Base-by-base conservation (phyloP, 2,797 vertebrate genomes). In the Chrysocyon brachyurus region DNA sequence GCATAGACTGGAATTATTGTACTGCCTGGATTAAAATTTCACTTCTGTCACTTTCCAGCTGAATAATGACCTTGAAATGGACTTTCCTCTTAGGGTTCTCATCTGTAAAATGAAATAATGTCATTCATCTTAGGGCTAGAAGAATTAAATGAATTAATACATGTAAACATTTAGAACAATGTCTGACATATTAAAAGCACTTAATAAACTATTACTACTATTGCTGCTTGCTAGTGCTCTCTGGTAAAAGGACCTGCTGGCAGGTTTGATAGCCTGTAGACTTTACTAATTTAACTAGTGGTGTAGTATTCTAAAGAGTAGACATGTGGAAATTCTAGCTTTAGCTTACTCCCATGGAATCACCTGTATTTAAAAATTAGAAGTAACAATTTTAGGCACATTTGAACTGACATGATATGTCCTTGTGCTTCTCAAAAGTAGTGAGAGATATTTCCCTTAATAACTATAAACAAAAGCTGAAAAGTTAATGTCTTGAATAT, bases 351-450 rank as follows among this genome's bases (percentile, higher is more conserved):
- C 54, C 70, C 59, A 63, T 77, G 46, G 49, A 19, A 5, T 83
- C 54, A 75, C 64, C 40, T 88, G 22, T 86, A 54, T 66, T 66
- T 96, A 87, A 94, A 90, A 93, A 61, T 90, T 46, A 33, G 19
- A 59, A 83, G 83, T 91, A 57, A 75, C 90, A 91, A 59, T n/a
- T 19, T 89, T 63, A 87, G 31, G 12, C 33, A 28, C 84, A 31
- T 84, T 85, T 87, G 88, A 90, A 86, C 56, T 93, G 15, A 79
- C 33, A n/a, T 66, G 28, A 21, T 75, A 49, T 72, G 11, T 64
- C n/a, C 61, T 3, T 90, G 26, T 90, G 33, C 68, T 70, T 96
- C 61, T 93, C n/a, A 72, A 89, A 85, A 95, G n/a, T n/a, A 72
- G 24, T 81, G 26, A 79, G 54, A 81, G 94, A 77, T 63, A 46